Conservation (phyloP, 2,113 vertebrate genomes). For the Setophaga coronata region DNA sequence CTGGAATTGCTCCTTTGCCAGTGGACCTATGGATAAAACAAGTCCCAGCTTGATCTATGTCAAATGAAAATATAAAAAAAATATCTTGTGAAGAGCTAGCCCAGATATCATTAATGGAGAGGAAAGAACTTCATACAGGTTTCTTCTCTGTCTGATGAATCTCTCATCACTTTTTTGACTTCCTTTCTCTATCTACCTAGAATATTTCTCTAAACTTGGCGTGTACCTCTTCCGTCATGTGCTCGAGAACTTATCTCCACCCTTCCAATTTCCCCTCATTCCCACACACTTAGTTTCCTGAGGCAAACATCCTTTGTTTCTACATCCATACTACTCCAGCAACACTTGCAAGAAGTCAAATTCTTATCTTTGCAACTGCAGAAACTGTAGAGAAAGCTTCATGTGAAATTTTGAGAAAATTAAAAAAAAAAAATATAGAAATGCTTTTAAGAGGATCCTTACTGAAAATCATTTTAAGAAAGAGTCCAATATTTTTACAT, state of each 20-base stretch:
- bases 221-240: neutral
- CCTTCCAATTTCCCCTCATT: neutral
- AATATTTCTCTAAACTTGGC: neutral
- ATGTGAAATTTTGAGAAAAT: neutral
- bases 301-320: neutral
- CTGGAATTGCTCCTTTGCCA: neutral
- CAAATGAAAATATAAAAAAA: neutral
- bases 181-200: neutral
- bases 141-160: neutral
- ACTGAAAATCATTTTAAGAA: neutral
- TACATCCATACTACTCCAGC: neutral
- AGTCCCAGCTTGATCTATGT: neutral
- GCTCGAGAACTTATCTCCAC: neutral
- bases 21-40: neutral
- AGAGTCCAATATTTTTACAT: neutral
- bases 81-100: neutral
- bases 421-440: neutral
- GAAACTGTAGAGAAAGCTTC: neutral
- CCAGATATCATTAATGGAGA: neutral
- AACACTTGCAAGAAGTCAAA: neutral
- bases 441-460: neutral
- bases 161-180: neutral
- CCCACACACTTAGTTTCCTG: neutral
- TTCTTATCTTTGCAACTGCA: neutral
- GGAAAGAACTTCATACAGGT: neutral